Evolutionary conservation across 2,797 vertebrate genomes (phyloP).

Genomic region (Acanthiza pusilla): DNA sequence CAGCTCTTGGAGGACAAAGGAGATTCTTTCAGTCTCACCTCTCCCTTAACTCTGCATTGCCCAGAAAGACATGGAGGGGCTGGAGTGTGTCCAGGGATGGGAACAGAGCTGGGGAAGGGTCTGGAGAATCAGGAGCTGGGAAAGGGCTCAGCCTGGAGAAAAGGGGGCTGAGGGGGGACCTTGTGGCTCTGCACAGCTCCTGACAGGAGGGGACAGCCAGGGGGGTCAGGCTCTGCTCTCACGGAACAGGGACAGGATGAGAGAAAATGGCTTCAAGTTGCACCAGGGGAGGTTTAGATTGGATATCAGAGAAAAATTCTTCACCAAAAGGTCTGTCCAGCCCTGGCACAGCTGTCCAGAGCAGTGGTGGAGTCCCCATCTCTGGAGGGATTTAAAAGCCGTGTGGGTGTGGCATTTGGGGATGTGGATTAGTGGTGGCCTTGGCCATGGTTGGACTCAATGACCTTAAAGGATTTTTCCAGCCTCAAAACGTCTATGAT

Average conservation of each 20-base stretch:
- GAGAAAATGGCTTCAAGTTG: rapidly evolving
- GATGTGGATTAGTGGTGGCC: neutral
- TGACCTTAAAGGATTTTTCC: neutral
- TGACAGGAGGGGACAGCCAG: rapidly evolving
- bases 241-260: neutral
- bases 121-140: neutral
- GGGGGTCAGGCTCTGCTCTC: rapidly evolving
- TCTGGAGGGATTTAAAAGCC: neutral
- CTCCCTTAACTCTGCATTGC: neutral
- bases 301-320: neutral
- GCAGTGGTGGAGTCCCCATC: neutral
- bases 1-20: neutral
- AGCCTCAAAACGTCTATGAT: neutral
- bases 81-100: neutral
- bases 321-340: neutral
- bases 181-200: neutral
- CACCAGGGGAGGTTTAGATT: rapidly evolving
- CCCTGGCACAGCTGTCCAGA: neutral
- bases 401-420: neutral
- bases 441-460: neutral
- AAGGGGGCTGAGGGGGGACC: neutral
- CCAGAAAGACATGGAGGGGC: neutral
- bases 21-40: neutral
- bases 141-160: neutral
- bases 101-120: rapidly evolving